Evolutionary conservation across 1,140 invertebrate species (phyloP).

Genomic region (Homarus americanus): DNA sequence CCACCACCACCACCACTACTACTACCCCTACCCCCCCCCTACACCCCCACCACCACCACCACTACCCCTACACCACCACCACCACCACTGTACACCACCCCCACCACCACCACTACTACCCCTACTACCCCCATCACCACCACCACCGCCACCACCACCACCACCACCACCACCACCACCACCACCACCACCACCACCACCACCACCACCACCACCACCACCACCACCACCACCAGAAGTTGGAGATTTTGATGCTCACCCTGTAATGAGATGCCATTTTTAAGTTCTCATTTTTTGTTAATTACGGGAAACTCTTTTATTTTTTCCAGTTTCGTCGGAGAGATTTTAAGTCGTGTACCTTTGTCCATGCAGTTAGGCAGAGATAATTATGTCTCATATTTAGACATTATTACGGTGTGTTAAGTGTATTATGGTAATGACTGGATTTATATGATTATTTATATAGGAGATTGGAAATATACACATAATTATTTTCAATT

Average conservation of each 20-base stretch:
- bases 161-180: constrained; percentile 18
- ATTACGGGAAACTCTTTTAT: constrained; percentile 48
- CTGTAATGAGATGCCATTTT: constrained; percentile 64
- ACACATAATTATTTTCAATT: too few relatives aligned
- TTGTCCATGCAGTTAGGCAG: neutral
- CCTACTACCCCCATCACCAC: constrained; percentile 1
- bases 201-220: constrained; percentile 7
- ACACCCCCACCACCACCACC: neutral
- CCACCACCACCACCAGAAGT: constrained; percentile 29
- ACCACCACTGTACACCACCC: neutral
- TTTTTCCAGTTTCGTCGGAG: neutral
- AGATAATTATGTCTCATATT: constrained; percentile 2
- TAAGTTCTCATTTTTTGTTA: constrained; percentile 53
- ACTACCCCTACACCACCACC: neutral
- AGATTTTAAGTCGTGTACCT: neutral
- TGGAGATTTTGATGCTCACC: constrained; percentile 52
- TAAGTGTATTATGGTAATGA: neutral
- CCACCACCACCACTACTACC: constrained; percentile 9
- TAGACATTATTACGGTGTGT: neutral
- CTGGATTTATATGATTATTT: too few relatives aligned
- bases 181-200: constrained; percentile 3
- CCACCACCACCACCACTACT: neutral
- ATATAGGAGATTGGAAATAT: too few relatives aligned
- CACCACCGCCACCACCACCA: constrained; percentile 18
- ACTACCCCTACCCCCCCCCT: neutral